Percentiles rank a stretch among this genome's conserved stretches.
These are phyloP conservation scores for Macheiramphus alcinus DNA, from an alignment of 2,113 vertebrate species.

Conservation along the genomic window DNA sequence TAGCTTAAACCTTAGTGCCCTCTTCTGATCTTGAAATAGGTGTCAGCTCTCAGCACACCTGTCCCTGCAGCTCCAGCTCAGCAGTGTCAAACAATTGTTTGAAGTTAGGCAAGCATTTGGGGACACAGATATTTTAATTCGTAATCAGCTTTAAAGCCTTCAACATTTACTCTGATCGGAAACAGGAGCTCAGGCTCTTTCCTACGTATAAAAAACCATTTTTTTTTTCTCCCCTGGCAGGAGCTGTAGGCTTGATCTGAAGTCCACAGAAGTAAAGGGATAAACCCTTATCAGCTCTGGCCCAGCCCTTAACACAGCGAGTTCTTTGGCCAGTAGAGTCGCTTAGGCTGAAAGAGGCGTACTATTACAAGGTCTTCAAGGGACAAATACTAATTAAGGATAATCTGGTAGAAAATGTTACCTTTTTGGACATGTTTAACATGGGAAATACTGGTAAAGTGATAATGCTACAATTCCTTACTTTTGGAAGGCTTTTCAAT, in stretches of 20 bases:
- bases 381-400: neutral
- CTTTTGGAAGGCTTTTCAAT: neutral
- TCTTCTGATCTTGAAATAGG: slow-evolving; percentile 31
- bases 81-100: neutral
- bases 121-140: neutral
- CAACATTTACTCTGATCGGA: slow-evolving; percentile 17
- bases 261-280: neutral
- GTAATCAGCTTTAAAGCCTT: slow-evolving; percentile 29
- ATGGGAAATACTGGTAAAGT: neutral
- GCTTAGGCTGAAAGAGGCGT: neutral
- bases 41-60: neutral
- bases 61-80: neutral
- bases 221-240: neutral
- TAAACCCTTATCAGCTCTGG: slow-evolving; percentile 28
- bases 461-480: neutral
- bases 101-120: neutral
- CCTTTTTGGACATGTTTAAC: neutral
- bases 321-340: neutral
- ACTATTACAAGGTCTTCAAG: neutral
- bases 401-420: neutral
- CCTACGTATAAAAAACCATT: neutral
- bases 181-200: neutral
- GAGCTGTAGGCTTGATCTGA: neutral
- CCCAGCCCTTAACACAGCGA: neutral
- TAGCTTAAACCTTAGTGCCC: slow-evolving; percentile 33